phyloP scores from a whole-genome alignment of 2,113 vertebrate species.

The Ptychochromis oligacanthus region DNA sequence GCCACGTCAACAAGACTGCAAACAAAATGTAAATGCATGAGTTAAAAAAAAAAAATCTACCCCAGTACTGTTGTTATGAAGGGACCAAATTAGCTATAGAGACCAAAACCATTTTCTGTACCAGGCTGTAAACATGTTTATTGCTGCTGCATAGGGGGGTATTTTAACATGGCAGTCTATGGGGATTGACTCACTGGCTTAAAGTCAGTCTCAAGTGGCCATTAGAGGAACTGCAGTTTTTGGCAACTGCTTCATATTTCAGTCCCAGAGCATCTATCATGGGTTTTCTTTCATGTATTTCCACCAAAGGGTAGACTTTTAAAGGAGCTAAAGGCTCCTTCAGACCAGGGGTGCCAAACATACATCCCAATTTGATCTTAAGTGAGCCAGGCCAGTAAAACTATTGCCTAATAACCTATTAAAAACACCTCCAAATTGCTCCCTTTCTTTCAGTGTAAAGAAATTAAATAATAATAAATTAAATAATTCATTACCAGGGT shows the following conservation, averaged over 20 bases:
- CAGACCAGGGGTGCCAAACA: not conserved
- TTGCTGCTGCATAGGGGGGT: too few species aligned
- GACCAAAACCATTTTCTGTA: not conserved
- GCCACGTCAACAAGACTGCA: not conserved
- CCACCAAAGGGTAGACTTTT: not conserved
- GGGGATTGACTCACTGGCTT: not conserved
- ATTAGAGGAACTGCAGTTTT: not conserved
- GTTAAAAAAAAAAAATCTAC: not conserved
- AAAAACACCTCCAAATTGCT: accelerated
- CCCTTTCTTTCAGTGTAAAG: not conserved
- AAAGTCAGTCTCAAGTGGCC: not conserved
- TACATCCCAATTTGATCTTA: not conserved
- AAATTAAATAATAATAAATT: too few species aligned
- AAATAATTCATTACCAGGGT: not conserved
- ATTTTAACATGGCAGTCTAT: not conserved
- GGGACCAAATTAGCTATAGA: accelerated
- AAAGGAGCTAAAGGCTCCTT: not conserved
- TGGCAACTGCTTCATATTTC: not conserved
- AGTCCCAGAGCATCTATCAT: not conserved
- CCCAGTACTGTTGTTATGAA: not conserved
- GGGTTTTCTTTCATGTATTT: not conserved
- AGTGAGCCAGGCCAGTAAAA: not conserved
- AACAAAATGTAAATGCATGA: not conserved
- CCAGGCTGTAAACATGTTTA: not conserved
- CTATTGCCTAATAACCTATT: not conserved